Conservation (phyloP, 2,888 invertebrate species). For the Drosophila leonis region DNA sequence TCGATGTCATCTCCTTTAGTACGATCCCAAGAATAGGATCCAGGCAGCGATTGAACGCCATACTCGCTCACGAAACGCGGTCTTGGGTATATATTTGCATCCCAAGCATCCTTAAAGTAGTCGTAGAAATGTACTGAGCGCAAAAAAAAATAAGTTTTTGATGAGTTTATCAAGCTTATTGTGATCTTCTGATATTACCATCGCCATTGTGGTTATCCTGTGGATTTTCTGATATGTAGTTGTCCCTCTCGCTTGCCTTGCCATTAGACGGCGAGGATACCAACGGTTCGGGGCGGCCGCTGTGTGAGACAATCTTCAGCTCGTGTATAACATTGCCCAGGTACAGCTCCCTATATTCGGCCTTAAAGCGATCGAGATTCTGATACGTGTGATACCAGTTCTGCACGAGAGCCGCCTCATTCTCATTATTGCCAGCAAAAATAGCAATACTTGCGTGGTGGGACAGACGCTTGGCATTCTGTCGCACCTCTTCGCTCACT, state of each 20-base stretch:
- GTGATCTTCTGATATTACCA: slow-evolving; percentile 86
- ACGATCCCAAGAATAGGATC: slow-evolving; percentile 88
- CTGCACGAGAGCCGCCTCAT: slow-evolving; percentile 94
- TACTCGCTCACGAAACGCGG: slow-evolving; percentile 98
- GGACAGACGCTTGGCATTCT: slow-evolving; percentile 93
- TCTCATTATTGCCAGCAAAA: slow-evolving; percentile 99
- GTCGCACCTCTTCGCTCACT: slow-evolving; percentile 91
- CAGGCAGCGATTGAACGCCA: slow-evolving; percentile 96
- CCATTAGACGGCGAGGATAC: slow-evolving; percentile 98
- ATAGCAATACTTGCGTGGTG: slow-evolving; percentile 94
- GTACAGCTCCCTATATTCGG: slow-evolving; percentile 94
- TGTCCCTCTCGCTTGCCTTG: slow-evolving; percentile 88
- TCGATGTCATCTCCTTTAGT: slow-evolving; percentile 86
- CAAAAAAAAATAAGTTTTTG: neutral
- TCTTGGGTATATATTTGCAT: slow-evolving; percentile 90
- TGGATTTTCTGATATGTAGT: slow-evolving; percentile 92
- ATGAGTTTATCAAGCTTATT: slow-evolving; percentile 34
- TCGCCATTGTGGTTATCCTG: slow-evolving; percentile 94
- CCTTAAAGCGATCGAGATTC: slow-evolving; percentile 87
- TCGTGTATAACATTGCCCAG: slow-evolving; percentile 90
- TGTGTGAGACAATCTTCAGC: slow-evolving; percentile 85
- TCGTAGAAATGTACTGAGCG: slow-evolving; percentile 94
- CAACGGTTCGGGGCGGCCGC: slow-evolving; percentile 86
- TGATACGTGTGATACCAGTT: slow-evolving; percentile 90
- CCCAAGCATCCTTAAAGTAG: slow-evolving; percentile 93